These are phyloP conservation scores for Labia minor DNA, from an alignment of 2,888 invertebrate species.

Conservation along the genomic window DNA sequence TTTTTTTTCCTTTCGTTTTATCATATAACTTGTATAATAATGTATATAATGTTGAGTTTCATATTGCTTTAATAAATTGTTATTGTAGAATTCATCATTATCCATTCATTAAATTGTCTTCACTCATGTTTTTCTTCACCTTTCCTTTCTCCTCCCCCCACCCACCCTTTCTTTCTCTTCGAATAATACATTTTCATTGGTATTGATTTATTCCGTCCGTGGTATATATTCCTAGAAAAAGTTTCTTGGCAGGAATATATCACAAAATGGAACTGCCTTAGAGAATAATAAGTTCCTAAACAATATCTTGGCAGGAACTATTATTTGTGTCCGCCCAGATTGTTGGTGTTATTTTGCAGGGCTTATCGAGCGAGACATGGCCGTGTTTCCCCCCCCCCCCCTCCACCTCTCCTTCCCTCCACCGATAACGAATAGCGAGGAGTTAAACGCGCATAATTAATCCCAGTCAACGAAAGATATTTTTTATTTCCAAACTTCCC, in stretches of 20 bases:
- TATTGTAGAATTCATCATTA: slow-evolving; percentile 43
- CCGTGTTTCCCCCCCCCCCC: not conserved
- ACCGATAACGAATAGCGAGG: too few species aligned
- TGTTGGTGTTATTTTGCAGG: not conserved
- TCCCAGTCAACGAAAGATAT: too few species aligned
- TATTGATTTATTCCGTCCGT: not conserved
- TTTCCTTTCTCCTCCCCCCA: slow-evolving; percentile 23
- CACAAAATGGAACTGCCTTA: not conserved
- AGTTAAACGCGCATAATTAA: too few species aligned
- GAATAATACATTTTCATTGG: not conserved
- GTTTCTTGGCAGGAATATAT: not conserved
- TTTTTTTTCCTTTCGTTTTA: slow-evolving; percentile 15
- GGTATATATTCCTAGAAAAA: not conserved
- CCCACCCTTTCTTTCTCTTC: not conserved
- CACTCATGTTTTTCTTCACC: slow-evolving; percentile 23
- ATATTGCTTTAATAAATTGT: slow-evolving; percentile 49
- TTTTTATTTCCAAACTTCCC: not conserved
- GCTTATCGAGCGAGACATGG: not conserved
- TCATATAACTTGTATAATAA: slow-evolving; percentile 26
- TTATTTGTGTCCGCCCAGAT: not conserved
- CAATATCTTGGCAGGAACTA: not conserved
- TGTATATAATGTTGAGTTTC: slow-evolving; percentile 48
- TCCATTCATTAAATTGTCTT: slow-evolving; percentile 26
- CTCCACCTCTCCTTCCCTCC: not conserved
- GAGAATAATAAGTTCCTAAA: not conserved